A percentile compares a stretch with the other conserved stretches of the same genome.
Evolutionary conservation across 2,797 vertebrate genomes (phyloP).

Genomic region (Trachops cirrhosus): DNA sequence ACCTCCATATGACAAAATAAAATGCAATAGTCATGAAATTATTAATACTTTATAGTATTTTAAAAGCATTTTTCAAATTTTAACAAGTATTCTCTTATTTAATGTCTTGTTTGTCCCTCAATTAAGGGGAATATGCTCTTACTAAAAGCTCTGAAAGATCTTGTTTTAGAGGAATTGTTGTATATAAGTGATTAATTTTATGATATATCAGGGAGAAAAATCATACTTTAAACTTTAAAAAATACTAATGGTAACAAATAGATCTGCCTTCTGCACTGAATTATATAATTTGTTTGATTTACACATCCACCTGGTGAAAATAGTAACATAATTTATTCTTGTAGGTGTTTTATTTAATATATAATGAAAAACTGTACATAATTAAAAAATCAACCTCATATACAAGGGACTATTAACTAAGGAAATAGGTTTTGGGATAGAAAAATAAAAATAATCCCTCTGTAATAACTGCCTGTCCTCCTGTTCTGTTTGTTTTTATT

Average conservation of each 20-base stretch:
- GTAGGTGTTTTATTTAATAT: neutral
- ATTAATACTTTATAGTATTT: slow-evolving; percentile 6
- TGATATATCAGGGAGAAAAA: slow-evolving; percentile 40
- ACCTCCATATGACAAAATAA: neutral
- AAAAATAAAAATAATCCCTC: neutral
- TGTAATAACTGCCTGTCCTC: neutral
- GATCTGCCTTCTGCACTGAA: neutral
- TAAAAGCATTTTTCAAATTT: slow-evolving; percentile 11
- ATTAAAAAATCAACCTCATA: neutral
- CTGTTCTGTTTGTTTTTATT: neutral
- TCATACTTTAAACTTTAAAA: neutral
- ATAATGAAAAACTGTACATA: neutral
- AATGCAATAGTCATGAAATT: slow-evolving; percentile 16
- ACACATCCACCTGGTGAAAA: neutral
- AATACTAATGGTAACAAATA: neutral
- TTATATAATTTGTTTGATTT: neutral
- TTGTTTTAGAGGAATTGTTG: neutral
- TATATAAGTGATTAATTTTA: slow-evolving; percentile 13
- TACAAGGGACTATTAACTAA: neutral
- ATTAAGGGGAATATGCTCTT: neutral
- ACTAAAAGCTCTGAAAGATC: slow-evolving; percentile 28
- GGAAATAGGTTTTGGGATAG: neutral
- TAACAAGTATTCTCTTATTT: neutral
- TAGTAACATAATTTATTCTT: neutral
- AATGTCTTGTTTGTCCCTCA: neutral